phyloP scores from a whole-genome alignment of 1,140 invertebrate genomes.

The Magallana gigas region DNA sequence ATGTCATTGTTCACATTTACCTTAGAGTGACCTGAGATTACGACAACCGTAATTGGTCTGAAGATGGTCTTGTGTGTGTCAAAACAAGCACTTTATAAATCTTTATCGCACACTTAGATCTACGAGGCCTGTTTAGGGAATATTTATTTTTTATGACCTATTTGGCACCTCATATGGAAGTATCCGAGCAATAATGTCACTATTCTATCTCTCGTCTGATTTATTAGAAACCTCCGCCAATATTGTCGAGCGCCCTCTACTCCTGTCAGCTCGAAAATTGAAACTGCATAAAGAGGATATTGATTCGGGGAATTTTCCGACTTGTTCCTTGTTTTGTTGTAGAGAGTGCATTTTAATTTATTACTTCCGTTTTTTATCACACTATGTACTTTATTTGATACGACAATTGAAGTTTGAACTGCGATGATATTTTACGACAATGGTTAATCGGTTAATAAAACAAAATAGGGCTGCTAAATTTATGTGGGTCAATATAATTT shows the following conservation, averaged over 20 bases:
- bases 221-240: neutral
- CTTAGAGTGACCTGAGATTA: neutral
- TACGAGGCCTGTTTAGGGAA: constrained; percentile 3
- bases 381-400: neutral
- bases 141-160: constrained; percentile 23
- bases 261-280: neutral
- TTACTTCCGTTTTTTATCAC: neutral
- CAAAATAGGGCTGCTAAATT: neutral
- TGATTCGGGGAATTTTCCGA: neutral
- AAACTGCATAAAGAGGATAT: neutral
- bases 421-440: neutral
- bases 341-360: neutral
- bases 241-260: neutral
- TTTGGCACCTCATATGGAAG: constrained; percentile 23
- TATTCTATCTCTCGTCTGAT: neutral
- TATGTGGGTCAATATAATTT: constrained; percentile 8
- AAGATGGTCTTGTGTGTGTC: neutral
- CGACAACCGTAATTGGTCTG: neutral
- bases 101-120: constrained; percentile 24
- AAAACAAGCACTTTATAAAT: neutral
- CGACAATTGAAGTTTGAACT: neutral
- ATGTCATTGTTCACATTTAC: too few species aligned
- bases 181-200: constrained; percentile 19
- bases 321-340: neutral
- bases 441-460: constrained; percentile 30